Conservation (phyloP, 2,888 invertebrate species). For the Phyto melanocephala region DNA sequence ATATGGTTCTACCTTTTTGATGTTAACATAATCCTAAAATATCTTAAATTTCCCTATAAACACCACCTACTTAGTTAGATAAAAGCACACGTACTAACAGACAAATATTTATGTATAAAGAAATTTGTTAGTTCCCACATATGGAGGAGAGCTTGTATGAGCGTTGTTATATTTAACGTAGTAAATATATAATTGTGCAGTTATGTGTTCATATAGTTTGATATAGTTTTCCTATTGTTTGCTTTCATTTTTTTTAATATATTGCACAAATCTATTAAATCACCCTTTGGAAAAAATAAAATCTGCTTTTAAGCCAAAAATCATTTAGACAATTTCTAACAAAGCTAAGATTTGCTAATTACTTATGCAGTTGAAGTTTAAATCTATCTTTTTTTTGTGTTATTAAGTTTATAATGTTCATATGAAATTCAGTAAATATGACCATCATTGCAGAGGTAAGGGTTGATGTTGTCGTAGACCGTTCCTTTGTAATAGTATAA, state of each 20-base stretch:
- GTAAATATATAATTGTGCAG: background rate
- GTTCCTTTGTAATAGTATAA: no score
- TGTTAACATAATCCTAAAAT: conserved; percentile 48
- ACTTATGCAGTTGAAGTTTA: no score
- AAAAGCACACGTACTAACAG: background rate
- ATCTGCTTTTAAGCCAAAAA: no score
- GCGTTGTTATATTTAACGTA: background rate
- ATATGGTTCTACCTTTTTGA: conserved; percentile 52
- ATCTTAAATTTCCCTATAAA: conserved; percentile 31
- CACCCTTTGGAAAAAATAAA: background rate
- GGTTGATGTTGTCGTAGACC: no score
- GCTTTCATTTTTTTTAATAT: background rate
- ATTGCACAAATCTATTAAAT: background rate
- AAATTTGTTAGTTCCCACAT: background rate
- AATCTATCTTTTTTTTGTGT: no score
- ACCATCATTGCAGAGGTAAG: no score
- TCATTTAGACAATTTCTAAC: no score
- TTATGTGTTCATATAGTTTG: background rate
- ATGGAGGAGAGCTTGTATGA: background rate
- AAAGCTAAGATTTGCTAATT: no score
- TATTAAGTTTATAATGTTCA: no score
- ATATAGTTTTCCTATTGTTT: background rate
- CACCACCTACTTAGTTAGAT: conserved; percentile 32
- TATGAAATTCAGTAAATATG: no score
- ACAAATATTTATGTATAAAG: no score